Evolutionary conservation across 2,113 vertebrate species (phyloP).

Genomic region (Zapornia atra): DNA sequence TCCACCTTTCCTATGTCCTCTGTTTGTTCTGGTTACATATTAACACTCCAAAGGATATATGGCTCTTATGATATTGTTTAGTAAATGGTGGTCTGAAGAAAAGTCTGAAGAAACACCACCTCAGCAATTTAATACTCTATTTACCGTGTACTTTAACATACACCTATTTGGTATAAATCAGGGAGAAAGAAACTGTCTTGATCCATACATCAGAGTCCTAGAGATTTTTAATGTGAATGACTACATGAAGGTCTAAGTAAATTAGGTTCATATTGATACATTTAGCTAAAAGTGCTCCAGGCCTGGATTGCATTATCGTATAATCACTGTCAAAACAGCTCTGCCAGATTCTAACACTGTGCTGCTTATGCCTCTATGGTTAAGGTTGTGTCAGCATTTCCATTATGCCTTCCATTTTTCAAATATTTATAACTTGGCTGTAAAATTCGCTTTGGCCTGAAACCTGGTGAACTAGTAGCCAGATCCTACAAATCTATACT

Average conservation of each 20-base stretch:
- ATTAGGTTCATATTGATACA: conserved; percentile 15
- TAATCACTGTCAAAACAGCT: not conserved
- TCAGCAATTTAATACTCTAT: not conserved
- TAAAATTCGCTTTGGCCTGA: conserved; percentile 15
- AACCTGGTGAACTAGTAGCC: not conserved
- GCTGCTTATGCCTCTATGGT: not conserved
- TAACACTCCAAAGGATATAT: conserved; percentile 56
- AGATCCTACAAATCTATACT: not conserved
- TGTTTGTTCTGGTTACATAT: conserved; percentile 73
- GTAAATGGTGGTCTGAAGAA: conserved; percentile 32
- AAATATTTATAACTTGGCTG: conserved; percentile 17
- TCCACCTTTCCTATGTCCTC: conserved; percentile 73
- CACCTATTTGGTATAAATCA: not conserved
- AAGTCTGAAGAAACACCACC: conserved; percentile 13
- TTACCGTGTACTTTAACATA: not conserved
- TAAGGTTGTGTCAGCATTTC: conserved; percentile 17
- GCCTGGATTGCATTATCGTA: not conserved
- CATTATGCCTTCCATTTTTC: conserved; percentile 25
- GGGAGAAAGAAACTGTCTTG: not conserved
- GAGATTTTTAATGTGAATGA: conserved; percentile 15
- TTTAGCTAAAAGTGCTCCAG: conserved; percentile 17
- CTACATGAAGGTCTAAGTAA: conserved; percentile 1
- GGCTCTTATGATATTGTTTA: conserved; percentile 35
- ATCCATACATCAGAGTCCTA: not conserved
- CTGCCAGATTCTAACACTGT: not conserved